These are phyloP conservation scores for Sinocyclocheilus maitianheensis DNA, from an alignment of 2,113 vertebrate genomes.

Conservation along the genomic window DNA sequence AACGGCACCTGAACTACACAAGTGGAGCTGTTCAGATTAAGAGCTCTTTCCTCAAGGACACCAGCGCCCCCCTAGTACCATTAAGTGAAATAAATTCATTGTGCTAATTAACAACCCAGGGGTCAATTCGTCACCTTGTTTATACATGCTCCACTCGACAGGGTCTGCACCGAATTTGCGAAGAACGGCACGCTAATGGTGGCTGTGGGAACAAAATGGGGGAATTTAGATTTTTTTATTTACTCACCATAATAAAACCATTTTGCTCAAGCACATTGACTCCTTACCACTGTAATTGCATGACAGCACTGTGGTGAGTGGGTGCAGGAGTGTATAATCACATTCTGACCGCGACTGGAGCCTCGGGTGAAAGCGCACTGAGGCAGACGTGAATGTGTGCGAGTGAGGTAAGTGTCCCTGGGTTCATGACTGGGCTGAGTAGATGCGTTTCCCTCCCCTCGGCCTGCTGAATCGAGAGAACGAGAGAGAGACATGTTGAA, in stretches of 20 bases:
- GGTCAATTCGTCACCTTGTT: conserved; percentile 37
- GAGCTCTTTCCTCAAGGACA: conserved; percentile 20
- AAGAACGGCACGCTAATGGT: neutral
- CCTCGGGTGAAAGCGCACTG: conserved; percentile 36
- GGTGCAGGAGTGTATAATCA: conserved; percentile 54
- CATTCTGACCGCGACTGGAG: conserved; percentile 43
- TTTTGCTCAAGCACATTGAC: conserved; percentile 36
- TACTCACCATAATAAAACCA: conserved; percentile 37
- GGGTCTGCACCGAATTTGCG: neutral
- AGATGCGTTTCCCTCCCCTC: conserved; percentile 54
- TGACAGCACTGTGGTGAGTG: conserved; percentile 42
- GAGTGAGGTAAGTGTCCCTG: conserved; percentile 37
- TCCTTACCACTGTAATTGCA: conserved; percentile 53
- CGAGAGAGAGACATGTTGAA: conserved; percentile 48
- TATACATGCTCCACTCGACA: conserved; percentile 12
- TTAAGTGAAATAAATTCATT: conserved; percentile 51
- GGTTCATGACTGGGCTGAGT: conserved; percentile 41
- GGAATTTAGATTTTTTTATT: conserved; percentile 29
- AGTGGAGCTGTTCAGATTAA: conserved; percentile 23
- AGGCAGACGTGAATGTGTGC: neutral
- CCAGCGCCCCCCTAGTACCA: neutral
- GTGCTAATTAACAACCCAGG: conserved; percentile 53
- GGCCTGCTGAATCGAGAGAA: conserved; percentile 29
- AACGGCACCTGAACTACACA: conserved; percentile 7
- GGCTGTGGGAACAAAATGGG: conserved; percentile 2